Evolutionary conservation across 2,888 invertebrate genomes (phyloP), one percentile per base, ranked within the genome.

Genomic region (Vannuccia rotundouncinata): DNA sequence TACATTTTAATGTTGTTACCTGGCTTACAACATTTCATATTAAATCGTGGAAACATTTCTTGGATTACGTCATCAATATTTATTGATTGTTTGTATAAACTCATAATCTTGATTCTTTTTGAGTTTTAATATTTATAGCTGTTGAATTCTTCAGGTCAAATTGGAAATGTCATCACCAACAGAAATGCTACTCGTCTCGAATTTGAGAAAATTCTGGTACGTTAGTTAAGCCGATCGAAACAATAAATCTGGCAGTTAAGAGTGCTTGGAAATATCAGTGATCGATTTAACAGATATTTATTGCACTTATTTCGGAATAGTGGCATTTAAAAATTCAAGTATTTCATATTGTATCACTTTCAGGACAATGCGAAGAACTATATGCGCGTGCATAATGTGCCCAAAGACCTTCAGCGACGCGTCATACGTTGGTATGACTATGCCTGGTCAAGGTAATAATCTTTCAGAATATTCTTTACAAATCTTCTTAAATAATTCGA

Each of bases 391-490:
- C 96, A 96, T 89, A 95, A 95, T 91, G 94, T 94, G 29, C 96
- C 96, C 1, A 93, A 94, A 59, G 95, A 94, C 25, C 95, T 97
- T 94, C 96, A 96, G 88, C 90, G 95, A n/a, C 90, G 96, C 27
- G 96, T 97, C 0, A 91, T 96, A 31, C 91, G 96, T 2, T 96
- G 96, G 96, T 97, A 96, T 89, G 95, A 96, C 89, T 97, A 97
- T 89, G 95, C 95, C 30, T 96, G 96, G 96, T 95, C 95, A 0
- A 91, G 91, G 91, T 91, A 84, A 85, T 84, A n/a, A n/a, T n/a
- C n/a, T n/a, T n/a, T n/a, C n/a, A n/a, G n/a, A n/a, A n/a, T n/a
- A n/a, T n/a, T n/a, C n/a, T n/a, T n/a, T n/a, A n/a, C n/a, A n/a
- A n/a, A n/a, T n/a, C n/a, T n/a, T n/a, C n/a, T n/a, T n/a, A n/a